Conservation (phyloP, 2,797 vertebrate species). For the Diplodus sargus region DNA sequence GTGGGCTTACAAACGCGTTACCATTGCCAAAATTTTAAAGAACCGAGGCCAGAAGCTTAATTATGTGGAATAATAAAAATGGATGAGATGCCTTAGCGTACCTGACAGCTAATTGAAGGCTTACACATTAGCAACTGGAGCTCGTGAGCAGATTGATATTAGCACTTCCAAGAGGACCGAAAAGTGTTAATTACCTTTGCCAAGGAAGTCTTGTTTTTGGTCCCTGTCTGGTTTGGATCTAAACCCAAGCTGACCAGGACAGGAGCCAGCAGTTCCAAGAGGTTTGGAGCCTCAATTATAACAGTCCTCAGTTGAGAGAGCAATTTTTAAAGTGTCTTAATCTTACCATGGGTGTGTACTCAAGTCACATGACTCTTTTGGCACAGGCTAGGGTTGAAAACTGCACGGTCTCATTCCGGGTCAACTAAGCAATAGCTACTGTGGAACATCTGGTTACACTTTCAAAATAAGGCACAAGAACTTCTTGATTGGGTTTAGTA, state of each 20-base stretch:
- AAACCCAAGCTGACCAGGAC: neutral
- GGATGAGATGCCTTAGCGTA: conserved; percentile 41
- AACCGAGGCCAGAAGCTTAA: conserved; percentile 58
- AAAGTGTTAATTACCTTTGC: conserved; percentile 3
- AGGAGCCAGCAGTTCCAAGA: neutral
- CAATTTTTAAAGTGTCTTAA: neutral
- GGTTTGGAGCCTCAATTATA: neutral
- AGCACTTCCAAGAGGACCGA: conserved; percentile 11
- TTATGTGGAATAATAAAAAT: conserved; percentile 57
- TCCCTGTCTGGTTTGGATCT: neutral
- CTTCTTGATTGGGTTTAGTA: too few species aligned
- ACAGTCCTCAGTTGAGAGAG: neutral
- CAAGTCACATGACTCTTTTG: neutral
- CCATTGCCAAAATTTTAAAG: conserved; percentile 43
- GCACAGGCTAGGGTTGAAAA: too few species aligned
- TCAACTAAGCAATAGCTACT: too few species aligned
- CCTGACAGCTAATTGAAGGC: conserved; percentile 47
- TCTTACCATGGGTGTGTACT: neutral
- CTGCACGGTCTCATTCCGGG: too few species aligned
- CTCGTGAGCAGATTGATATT: conserved; percentile 17
- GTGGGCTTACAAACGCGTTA: conserved; percentile 40
- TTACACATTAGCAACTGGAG: conserved; percentile 40
- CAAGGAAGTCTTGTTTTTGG: neutral
- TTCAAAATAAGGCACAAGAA: too few species aligned
- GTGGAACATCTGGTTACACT: too few species aligned